Evolutionary conservation across 2,888 invertebrate species (phyloP).

Genomic region (Escarpia spicata): DNA sequence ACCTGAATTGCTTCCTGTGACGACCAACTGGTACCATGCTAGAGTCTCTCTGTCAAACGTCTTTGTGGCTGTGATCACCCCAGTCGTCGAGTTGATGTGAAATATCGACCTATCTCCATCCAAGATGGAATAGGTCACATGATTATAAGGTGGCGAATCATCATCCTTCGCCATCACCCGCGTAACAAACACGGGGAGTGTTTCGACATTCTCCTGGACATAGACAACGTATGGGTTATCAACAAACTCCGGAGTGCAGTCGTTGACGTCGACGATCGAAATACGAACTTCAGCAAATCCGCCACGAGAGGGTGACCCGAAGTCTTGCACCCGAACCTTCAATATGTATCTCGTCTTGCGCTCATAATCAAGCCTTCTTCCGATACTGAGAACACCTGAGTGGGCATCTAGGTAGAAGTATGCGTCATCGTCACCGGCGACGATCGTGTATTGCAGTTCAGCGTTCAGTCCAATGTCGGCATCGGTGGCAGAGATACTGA

Average conservation of each 20-base stretch:
- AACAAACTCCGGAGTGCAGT: constrained; percentile 90
- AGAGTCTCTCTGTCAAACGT: constrained; percentile 84
- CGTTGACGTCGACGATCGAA: constrained; percentile 89
- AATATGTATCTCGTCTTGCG: constrained; percentile 84
- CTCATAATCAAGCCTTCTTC: constrained; percentile 93
- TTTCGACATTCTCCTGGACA: constrained; percentile 73
- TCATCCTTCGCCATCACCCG: constrained; percentile 85
- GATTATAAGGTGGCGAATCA: constrained; percentile 71
- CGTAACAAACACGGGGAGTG: constrained; percentile 69
- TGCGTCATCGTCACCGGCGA: constrained; percentile 74
- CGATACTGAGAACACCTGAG: constrained; percentile 88
- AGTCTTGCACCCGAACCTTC: constrained; percentile 82
- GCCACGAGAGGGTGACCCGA: constrained; percentile 72
- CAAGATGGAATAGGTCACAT: constrained; percentile 80
- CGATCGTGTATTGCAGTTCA: constrained; percentile 89
- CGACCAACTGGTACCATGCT: constrained; percentile 83
- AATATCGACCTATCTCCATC: constrained; percentile 88
- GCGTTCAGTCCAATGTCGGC: constrained; percentile 83
- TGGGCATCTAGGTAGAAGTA: constrained; percentile 74
- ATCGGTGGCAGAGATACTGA: constrained; percentile 76
- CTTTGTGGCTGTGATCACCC: constrained; percentile 75
- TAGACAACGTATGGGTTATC: constrained; percentile 94
- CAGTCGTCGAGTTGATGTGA: constrained; percentile 68
- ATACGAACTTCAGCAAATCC: constrained; percentile 80
- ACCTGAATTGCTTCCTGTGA: constrained; percentile 88